phyloP scores from a whole-genome alignment of 2,888 invertebrate genomes.

The Phaonia tiefii region DNA sequence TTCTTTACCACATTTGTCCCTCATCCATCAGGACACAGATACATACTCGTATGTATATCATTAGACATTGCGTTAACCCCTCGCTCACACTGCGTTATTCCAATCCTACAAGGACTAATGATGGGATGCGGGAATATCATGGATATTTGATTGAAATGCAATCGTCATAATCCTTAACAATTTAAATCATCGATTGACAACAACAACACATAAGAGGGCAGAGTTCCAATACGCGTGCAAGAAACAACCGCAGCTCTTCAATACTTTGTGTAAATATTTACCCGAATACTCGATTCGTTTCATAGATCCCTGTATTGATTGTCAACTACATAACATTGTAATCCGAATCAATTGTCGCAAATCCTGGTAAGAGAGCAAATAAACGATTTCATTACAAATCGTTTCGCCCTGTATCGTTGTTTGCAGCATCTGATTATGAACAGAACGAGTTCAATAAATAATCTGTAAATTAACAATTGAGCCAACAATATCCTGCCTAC shows the following conservation, averaged over 20 bases:
- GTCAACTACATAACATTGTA: neutral
- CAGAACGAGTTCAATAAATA: too few relatives aligned
- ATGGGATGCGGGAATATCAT: constrained; percentile 19
- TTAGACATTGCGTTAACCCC: neutral
- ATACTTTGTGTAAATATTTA: constrained; percentile 32
- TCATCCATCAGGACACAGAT: too few relatives aligned
- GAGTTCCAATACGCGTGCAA: too few relatives aligned
- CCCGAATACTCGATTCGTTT: neutral
- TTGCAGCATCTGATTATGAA: too few relatives aligned
- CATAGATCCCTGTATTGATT: neutral
- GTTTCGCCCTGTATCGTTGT: too few relatives aligned
- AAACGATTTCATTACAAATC: constrained; percentile 7
- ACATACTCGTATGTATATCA: too few relatives aligned
- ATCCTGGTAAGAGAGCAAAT: neutral
- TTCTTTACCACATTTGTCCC: too few relatives aligned
- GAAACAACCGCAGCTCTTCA: neutral
- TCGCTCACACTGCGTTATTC: neutral
- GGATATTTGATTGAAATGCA: constrained; percentile 25
- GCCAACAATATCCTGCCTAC: too few relatives aligned
- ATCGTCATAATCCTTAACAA: constrained; percentile 64
- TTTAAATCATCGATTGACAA: constrained; percentile 51
- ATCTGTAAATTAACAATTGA: too few relatives aligned
- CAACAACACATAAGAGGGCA: too few relatives aligned
- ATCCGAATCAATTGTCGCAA: constrained; percentile 14
- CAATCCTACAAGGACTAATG: neutral